Percentiles rank a stretch among this genome's conserved stretches.
Conservation (phyloP, 2,113 vertebrate genomes). For the Apodemus sylvaticus region DNA sequence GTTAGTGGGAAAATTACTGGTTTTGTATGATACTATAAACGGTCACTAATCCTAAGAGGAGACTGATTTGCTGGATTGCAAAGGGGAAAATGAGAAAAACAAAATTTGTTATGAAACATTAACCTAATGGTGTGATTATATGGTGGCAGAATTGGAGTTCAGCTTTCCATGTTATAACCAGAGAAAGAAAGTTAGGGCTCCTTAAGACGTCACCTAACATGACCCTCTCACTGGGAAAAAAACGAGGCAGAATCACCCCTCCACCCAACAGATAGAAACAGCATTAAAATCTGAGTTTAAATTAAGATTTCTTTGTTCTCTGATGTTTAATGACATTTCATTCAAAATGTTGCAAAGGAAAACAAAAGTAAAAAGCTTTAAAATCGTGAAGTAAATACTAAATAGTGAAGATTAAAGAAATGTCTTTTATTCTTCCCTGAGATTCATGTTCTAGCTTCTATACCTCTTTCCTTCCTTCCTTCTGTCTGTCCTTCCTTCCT, state of each 20-base stretch:
- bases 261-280: not conserved
- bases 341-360: not conserved
- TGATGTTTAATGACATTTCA: not conserved
- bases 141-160: not conserved
- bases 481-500: not conserved
- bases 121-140: not conserved
- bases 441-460: not conserved
- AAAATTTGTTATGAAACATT: constrained; percentile 32
- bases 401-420: not conserved
- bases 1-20: constrained; percentile 76
- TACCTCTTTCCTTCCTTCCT: not conserved
- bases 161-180: not conserved
- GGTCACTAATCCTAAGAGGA: constrained; percentile 49
- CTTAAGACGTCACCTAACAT: not conserved
- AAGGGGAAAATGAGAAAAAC: constrained; percentile 36
- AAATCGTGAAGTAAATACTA: no score
- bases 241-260: not conserved
- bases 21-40: constrained; percentile 66
- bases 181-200: not conserved
- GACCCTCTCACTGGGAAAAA: not conserved
- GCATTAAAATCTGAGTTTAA: not conserved
- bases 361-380: not conserved
- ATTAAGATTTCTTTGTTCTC: not conserved
- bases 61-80: not conserved
- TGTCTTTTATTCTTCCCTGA: not conserved